Conservation (phyloP, 2,888 invertebrate genomes). For the Spialia ferax region DNA sequence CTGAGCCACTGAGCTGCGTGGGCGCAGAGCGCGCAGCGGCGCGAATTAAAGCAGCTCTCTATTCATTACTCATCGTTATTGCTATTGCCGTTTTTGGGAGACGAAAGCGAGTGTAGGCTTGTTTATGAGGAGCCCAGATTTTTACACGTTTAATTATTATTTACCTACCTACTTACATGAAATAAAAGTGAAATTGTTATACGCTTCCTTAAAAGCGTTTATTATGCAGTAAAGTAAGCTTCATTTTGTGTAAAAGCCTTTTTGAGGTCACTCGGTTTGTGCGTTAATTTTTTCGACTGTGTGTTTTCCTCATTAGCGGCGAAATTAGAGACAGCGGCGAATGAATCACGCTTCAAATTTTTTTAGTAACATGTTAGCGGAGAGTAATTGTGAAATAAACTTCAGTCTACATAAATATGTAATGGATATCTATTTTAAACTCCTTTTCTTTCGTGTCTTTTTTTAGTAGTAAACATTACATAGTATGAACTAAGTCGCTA, state of each 20-base stretch:
- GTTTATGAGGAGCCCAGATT: conserved; percentile 48
- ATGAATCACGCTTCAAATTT: conserved; percentile 14
- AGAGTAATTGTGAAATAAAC: neutral
- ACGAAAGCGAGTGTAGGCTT: conserved; percentile 83
- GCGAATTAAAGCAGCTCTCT: conserved; percentile 85
- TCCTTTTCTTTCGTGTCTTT: neutral
- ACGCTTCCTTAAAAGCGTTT: conserved; percentile 30
- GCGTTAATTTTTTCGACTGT: conserved; percentile 12
- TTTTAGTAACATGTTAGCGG: neutral
- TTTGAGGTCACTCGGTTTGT: neutral
- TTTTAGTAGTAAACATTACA: neutral
- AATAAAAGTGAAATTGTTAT: conserved; percentile 42
- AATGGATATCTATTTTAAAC: neutral
- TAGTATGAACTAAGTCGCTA: too few relatives aligned
- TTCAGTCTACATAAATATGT: too few relatives aligned
- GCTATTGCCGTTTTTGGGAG: conserved; percentile 80
- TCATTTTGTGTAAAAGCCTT: conserved; percentile 17
- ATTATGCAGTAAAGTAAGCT: conserved; percentile 22
- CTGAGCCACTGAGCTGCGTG: conserved; percentile 67
- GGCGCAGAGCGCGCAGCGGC: conserved; percentile 78
- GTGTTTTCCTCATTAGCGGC: conserved; percentile 12
- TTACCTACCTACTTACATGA: too few relatives aligned
- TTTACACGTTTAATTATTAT: conserved; percentile 30
- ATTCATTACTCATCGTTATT: conserved; percentile 86
- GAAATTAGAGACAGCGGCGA: conserved; percentile 13